Evolutionary conservation across 1,140 invertebrate species (phyloP).

Genomic region (Eulimnadia texana): DNA sequence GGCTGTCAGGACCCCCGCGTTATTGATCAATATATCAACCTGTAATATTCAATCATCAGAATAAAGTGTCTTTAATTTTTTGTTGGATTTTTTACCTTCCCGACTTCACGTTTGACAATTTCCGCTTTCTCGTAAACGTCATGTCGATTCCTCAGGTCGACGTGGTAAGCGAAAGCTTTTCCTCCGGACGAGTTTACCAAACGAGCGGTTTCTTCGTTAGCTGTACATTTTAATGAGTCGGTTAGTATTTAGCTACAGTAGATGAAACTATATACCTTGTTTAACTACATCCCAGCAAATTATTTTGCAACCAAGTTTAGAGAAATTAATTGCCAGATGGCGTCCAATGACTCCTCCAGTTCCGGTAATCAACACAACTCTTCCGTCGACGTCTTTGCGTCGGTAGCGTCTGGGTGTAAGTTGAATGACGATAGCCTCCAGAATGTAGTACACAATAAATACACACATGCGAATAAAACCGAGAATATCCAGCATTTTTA

Average conservation of each 20-base stretch:
- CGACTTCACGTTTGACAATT: conserved; percentile 63
- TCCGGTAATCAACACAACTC: conserved; percentile 78
- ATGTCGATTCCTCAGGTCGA: conserved; percentile 64
- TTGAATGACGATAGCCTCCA: conserved; percentile 28
- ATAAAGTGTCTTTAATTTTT: neutral
- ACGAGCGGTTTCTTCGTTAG: conserved; percentile 52
- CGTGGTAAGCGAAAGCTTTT: conserved; percentile 50
- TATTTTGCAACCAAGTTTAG: conserved; percentile 58
- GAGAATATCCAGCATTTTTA: neutral
- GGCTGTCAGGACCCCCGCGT: conserved; percentile 83
- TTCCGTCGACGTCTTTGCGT: conserved; percentile 46
- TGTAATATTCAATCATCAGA: conserved; percentile 2
- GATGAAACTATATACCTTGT: conserved; percentile 37
- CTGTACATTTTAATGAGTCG: neutral
- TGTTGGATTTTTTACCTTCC: conserved; percentile 43
- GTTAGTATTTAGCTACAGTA: neutral
- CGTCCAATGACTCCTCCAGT: conserved; percentile 78
- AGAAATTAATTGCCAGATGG: conserved; percentile 60
- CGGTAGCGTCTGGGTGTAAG: conserved; percentile 34
- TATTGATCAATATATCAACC: conserved; percentile 81
- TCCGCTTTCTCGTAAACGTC: conserved; percentile 69
- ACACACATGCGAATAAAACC: neutral
- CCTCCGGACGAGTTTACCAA: conserved; percentile 48
- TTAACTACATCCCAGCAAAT: conserved; percentile 86
- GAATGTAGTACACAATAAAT: conserved; percentile 12